Conservation (phyloP, 2,113 vertebrate species). For the Excalfactoria chinensis region DNA sequence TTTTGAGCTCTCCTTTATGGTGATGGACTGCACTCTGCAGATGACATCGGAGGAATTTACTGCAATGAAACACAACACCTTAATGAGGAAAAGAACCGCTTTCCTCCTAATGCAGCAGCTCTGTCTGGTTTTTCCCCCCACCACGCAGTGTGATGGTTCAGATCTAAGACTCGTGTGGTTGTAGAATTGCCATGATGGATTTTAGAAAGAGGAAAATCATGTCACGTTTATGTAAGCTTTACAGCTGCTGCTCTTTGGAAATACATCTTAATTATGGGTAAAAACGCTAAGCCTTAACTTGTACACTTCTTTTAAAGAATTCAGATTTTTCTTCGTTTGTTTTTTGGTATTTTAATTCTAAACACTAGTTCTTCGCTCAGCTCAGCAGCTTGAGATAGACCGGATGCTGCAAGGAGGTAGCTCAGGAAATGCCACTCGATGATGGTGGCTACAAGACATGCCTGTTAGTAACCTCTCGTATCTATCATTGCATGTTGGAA, state of each 20-base stretch:
- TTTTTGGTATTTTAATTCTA: not conserved
- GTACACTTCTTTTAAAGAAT: not conserved
- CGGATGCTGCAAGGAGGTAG: not conserved
- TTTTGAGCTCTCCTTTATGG: slow-evolving; percentile 29
- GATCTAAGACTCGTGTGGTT: not conserved
- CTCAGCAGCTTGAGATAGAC: slow-evolving; percentile 43
- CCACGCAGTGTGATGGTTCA: not conserved
- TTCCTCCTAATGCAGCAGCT: slow-evolving; percentile 35
- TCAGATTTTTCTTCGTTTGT: not conserved
- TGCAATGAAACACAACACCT: not conserved
- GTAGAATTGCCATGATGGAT: slow-evolving; percentile 46
- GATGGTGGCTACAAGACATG: not conserved
- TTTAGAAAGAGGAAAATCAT: slow-evolving; percentile 20
- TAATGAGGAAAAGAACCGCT: not conserved
- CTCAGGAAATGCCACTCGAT: slow-evolving; percentile 35
- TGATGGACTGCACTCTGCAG: slow-evolving; percentile 45
- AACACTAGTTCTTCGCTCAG: slow-evolving; percentile 23
- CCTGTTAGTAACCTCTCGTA: not conserved
- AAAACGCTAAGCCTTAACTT: slow-evolving; percentile 54
- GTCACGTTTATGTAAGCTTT: not conserved
- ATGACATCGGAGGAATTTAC: not conserved
- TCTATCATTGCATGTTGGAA: not conserved
- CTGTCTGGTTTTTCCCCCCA: slow-evolving; percentile 12
- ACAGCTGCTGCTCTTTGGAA: slow-evolving; percentile 15
- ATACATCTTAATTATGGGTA: slow-evolving; percentile 65